A percentile compares a stretch with the other conserved stretches of the same genome.
phyloP scores from a whole-genome alignment of 2,888 invertebrate species.

The Mesorhabditis sp. region DNA sequence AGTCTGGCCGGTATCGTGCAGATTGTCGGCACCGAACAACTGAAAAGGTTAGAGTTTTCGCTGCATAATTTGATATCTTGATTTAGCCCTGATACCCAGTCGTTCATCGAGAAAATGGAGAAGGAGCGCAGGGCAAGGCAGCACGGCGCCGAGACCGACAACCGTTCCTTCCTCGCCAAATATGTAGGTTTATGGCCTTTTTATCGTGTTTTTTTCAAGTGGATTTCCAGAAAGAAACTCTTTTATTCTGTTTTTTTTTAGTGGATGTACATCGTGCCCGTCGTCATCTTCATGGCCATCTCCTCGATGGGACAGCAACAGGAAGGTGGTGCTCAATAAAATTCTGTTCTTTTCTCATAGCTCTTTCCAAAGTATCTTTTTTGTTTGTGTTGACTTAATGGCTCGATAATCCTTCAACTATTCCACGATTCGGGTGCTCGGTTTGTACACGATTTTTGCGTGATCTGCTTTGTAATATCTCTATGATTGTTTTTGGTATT shows the following conservation, averaged over 20 bases:
- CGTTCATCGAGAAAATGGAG: conserved; percentile 87
- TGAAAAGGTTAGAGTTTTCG: background rate
- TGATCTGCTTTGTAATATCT: too few species aligned
- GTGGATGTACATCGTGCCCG: conserved; percentile 99
- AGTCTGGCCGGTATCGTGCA: background rate
- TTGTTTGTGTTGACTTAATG: background rate
- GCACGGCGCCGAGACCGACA: conserved; percentile 72
- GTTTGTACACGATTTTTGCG: too few species aligned
- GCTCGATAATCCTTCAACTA: too few species aligned
- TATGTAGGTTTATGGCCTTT: conserved; percentile 72
- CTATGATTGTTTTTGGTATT: too few species aligned
- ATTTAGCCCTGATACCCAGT: conserved; percentile 78
- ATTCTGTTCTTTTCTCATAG: background rate
- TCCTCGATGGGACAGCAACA: conserved; percentile 62
- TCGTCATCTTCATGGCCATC: conserved; percentile 82
- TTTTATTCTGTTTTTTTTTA: conserved; percentile 64
- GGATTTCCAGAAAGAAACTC: background rate
- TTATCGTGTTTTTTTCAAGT: background rate
- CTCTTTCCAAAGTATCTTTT: background rate
- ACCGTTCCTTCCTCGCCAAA: conserved; percentile 91
- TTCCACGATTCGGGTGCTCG: too few species aligned
- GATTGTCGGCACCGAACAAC: background rate
- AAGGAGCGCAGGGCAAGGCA: conserved; percentile 83
- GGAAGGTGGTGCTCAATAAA: background rate
- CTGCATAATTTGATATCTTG: background rate